phyloP scores from a whole-genome alignment of 2,113 vertebrate genomes.

The Centropus bengalensis region DNA sequence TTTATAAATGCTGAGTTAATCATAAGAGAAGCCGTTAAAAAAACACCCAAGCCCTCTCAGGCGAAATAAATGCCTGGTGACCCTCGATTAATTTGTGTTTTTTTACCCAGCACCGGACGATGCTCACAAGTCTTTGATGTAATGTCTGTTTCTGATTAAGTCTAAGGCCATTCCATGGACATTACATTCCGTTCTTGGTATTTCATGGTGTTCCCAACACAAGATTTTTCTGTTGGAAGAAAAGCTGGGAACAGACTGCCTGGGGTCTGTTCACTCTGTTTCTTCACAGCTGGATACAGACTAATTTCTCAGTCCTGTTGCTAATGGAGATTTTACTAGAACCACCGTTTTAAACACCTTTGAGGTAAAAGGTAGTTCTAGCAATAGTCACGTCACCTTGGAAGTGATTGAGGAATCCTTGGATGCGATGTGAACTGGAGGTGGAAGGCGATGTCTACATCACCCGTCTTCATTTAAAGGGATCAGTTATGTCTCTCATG shows the following conservation, averaged over 20 bases:
- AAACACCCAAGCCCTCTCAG: neutral
- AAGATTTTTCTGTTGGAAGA: neutral
- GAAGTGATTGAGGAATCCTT: neutral
- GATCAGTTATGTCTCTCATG: neutral
- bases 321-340: neutral
- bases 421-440: rapidly evolving
- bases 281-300: neutral
- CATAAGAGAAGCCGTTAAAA: neutral
- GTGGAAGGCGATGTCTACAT: neutral
- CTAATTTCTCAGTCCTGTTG: neutral
- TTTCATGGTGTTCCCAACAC: neutral
- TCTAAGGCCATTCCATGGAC: neutral
- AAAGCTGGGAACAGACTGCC: neutral
- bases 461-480: neutral
- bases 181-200: neutral
- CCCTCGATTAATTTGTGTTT: neutral
- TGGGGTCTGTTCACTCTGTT: neutral
- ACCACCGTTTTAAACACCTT: neutral
- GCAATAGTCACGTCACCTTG: neutral
- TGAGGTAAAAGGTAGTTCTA: neutral
- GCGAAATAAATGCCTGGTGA: neutral
- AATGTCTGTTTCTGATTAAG: neutral
- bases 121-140: neutral
- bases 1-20: neutral
- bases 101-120: neutral